Base-by-base conservation (phyloP, 2,797 vertebrate genomes). In the Pseudochirops cupreus region DNA sequence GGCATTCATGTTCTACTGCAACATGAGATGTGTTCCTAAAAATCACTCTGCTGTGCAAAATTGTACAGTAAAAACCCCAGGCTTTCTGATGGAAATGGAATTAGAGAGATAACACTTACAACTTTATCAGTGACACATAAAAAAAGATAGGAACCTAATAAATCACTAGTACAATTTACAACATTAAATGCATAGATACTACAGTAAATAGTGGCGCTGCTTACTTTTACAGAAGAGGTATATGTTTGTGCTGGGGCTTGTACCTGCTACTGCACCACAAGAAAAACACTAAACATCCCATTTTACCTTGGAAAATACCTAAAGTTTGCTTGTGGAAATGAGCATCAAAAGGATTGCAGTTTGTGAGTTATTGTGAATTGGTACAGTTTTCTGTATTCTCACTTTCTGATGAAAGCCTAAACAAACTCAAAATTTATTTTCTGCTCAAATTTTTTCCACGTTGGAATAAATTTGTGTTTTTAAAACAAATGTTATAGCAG, bases 1-100 rank as follows among this genome's bases (percentile, higher is more conserved):
- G 93, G 89, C 21, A 91, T 26, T 28, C 50, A 33, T 54, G 56
- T 96, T 94, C 57, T 93, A 82, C n/a, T 82, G 39, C 39, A 82
- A 82, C 28, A 9, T 46, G n/a, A 82, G 46, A 82, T 46, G n/a
- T 46, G 18, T 82, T 87, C 62, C 39, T 87, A 87, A 87, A 87
- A 87, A 87, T 50, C 39, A 87, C 67, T 82, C 29, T 59, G 67
- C n/a, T 39, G 9, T 24, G 18, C 6, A 82, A 82, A 39, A 82
- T 82, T 39, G n/a, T 39, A 50, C 33, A 39, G 2, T 26, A 50
- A 87, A 50, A 87, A 26, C n/a, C 24, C 50, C 10, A 50, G 59
- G 9, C 21, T 50, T 82, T 39, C 7, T 87, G 74, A 21, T 39
- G 24, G 39, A 50, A 26, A 26, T 74, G 39, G 21, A 24, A 3